phyloP scores from a whole-genome alignment of 2,888 invertebrate species.

The Monoplex corrugatus region DNA sequence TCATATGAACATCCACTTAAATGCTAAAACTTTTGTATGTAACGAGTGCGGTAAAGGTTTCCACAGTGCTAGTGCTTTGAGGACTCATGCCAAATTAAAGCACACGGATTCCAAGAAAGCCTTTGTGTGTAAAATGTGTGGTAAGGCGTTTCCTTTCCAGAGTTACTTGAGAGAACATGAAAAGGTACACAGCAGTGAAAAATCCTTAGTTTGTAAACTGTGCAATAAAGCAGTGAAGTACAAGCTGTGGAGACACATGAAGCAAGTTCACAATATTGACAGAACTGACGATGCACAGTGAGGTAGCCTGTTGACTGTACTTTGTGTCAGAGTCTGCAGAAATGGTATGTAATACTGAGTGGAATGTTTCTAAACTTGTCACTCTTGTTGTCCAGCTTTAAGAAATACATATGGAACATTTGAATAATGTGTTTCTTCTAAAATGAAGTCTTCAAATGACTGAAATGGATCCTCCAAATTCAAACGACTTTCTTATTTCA shows the following conservation, averaged over 20 bases:
- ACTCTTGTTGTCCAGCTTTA: too few relatives aligned
- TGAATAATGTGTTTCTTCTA: too few relatives aligned
- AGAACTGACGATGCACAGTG: not conserved
- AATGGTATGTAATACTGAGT: not conserved
- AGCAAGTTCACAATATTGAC: not conserved
- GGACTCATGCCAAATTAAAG: not conserved
- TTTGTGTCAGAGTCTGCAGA: not conserved
- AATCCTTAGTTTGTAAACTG: not conserved
- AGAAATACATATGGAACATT: not conserved
- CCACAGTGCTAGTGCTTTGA: not conserved
- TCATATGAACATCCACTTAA: conserved; percentile 9
- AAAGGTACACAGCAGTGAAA: conserved; percentile 3
- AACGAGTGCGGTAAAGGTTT: conserved; percentile 1
- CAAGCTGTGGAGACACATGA: conserved; percentile 16
- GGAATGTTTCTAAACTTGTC: too few relatives aligned
- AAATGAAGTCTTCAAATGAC: too few relatives aligned
- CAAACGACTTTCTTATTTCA: too few relatives aligned
- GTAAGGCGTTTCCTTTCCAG: conserved; percentile 1
- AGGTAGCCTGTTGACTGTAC: not conserved
- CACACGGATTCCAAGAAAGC: not conserved
- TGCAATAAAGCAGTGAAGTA: conserved; percentile 6
- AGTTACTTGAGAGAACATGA: conserved; percentile 11
- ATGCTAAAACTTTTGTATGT: not conserved
- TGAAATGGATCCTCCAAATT: too few relatives aligned
- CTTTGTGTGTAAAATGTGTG: conserved; percentile 13